Evolutionary conservation across 2,797 vertebrate genomes (phyloP).

Genomic region (Danio jaintianensis): DNA sequence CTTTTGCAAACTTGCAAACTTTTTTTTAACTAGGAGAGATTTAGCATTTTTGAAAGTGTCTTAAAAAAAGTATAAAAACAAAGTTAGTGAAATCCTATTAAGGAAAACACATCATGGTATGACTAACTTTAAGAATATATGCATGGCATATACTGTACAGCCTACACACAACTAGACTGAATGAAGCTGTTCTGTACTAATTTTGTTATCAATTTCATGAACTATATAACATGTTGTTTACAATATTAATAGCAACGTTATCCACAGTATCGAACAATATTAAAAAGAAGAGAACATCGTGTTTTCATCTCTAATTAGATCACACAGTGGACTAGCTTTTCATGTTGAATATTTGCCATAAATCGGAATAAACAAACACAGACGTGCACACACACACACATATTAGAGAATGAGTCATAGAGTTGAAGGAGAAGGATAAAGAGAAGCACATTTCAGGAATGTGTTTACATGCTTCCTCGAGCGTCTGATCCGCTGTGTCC

Average conservation of each 20-base stretch:
- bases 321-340: slow-evolving; percentile 37
- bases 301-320: slow-evolving; percentile 50
- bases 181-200: background rate
- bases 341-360: slow-evolving; percentile 39
- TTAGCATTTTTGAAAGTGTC: too few species aligned
- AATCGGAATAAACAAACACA: slow-evolving; percentile 38
- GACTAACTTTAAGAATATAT: too few species aligned
- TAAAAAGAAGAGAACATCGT: slow-evolving; percentile 46
- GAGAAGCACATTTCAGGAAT: slow-evolving; percentile 27
- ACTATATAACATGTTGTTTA: slow-evolving; percentile 11
- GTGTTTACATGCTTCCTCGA: slow-evolving; percentile 46
- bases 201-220: background rate
- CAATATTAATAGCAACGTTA: background rate
- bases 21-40: too few species aligned
- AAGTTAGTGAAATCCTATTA: too few species aligned
- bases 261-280: slow-evolving; percentile 2
- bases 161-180: background rate
- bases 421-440: background rate
- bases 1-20: too few species aligned
- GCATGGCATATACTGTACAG: background rate
- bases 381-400: background rate
- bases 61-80: too few species aligned
- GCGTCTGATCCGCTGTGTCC: slow-evolving; percentile 36
- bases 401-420: slow-evolving; percentile 22
- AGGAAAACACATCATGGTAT: too few species aligned